Evolutionary conservation across 2,113 vertebrate genomes (phyloP).

Genomic region (Cyprinus carpio): DNA sequence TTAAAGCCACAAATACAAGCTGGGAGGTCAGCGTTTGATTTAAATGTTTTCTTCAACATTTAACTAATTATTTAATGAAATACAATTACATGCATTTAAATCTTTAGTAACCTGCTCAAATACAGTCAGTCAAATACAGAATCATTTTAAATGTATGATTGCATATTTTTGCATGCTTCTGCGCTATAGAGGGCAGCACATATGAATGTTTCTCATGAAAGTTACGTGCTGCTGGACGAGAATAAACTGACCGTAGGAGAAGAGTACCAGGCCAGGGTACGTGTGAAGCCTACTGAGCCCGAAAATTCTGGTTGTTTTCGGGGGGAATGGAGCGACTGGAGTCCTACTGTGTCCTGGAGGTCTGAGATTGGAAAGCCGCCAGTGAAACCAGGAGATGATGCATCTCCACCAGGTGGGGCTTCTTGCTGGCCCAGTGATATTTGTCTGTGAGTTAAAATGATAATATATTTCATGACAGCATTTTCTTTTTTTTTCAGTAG

Average conservation of each 20-base stretch:
- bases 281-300: constrained; percentile 48
- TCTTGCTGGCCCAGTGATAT: not conserved
- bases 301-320: accelerated
- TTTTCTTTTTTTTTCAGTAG: not conserved
- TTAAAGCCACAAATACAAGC: constrained; percentile 43
- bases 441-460: not conserved
- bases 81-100: not conserved
- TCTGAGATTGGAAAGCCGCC: not conserved
- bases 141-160: not conserved
- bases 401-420: not conserved
- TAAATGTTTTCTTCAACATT: not conserved
- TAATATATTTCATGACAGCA: not conserved
- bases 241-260: constrained; percentile 1
- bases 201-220: not conserved
- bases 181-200: not conserved
- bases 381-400: too few species aligned
- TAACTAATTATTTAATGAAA: not conserved
- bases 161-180: constrained; percentile 19
- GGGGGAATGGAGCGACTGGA: constrained; percentile 74
- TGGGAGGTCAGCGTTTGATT: constrained; percentile 62
- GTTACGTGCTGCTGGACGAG: not conserved
- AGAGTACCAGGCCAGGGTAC: constrained; percentile 60
- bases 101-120: too few species aligned
- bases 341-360: constrained; percentile 62
- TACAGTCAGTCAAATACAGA: too few species aligned